Conservation (phyloP, 1,140 invertebrate genomes). For the Lepidurus arcticus region DNA sequence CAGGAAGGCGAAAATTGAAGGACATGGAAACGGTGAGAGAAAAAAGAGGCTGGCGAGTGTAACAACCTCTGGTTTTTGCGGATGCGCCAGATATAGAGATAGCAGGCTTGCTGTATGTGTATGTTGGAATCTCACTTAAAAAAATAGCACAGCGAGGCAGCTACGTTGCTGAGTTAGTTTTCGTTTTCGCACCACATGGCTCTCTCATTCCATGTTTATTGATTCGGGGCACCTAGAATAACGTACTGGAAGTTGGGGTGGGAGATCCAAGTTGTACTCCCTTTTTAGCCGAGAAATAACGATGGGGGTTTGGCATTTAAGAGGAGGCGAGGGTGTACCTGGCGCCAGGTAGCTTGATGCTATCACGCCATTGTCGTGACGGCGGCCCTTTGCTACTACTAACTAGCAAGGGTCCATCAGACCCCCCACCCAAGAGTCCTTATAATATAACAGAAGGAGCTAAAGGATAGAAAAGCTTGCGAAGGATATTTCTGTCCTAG, state of each 20-base stretch:
- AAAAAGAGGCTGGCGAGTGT: too few species aligned
- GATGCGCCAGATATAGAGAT: neutral
- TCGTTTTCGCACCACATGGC: neutral
- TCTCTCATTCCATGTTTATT: neutral
- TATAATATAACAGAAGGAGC: neutral
- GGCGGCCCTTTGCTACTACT: slow-evolving; percentile 7
- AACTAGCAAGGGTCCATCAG: slow-evolving; percentile 18
- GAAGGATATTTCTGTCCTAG: neutral
- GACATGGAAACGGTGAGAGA: too few species aligned
- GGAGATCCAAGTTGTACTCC: neutral
- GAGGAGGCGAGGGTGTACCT: slow-evolving; percentile 18
- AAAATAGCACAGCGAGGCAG: neutral
- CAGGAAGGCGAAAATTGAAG: too few species aligned
- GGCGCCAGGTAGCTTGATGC: slow-evolving; percentile 12
- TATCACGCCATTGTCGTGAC: slow-evolving; percentile 3
- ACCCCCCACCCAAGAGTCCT: neutral
- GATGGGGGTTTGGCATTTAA: neutral
- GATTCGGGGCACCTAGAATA: slow-evolving; percentile 6
- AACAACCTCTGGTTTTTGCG: too few species aligned
- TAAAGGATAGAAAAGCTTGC: neutral
- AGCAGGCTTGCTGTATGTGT: neutral
- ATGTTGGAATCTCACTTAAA: neutral
- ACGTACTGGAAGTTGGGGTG: neutral
- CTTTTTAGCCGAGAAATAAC: neutral
- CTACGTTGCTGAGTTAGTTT: neutral